Evolutionary conservation across 2,888 invertebrate species (phyloP).

Genomic region (Trypoxylon attenuatum): DNA sequence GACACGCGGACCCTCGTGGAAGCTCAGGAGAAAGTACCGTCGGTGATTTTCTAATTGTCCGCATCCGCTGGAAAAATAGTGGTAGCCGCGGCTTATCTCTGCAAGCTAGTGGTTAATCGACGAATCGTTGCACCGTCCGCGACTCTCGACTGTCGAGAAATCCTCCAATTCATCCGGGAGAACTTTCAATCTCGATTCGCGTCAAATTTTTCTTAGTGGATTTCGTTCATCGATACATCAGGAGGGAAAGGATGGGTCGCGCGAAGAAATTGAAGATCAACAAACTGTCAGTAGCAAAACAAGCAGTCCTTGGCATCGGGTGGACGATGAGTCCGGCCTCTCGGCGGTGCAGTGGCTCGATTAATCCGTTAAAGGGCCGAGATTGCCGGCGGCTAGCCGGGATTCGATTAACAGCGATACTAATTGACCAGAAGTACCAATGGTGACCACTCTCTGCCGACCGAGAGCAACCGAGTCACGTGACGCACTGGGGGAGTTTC

Average conservation of each 20-base stretch:
- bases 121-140: too few relatives aligned
- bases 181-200: not conserved
- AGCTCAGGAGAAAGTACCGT: conserved; percentile 65
- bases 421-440: conserved; percentile 36
- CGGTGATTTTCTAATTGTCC: conserved; percentile 69
- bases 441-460: conserved; percentile 9
- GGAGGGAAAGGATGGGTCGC: too few relatives aligned
- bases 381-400: conserved; percentile 21
- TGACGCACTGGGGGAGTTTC: conserved; percentile 53
- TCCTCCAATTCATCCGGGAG: not conserved
- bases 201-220: too few relatives aligned
- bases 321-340: too few relatives aligned
- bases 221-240: too few relatives aligned
- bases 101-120: conserved; percentile 18
- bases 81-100: conserved; percentile 37
- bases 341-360: conserved; percentile 34
- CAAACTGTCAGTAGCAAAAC: too few relatives aligned
- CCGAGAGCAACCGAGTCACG: conserved; percentile 30
- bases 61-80: conserved; percentile 65
- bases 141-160: not conserved
- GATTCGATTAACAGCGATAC: conserved; percentile 51
- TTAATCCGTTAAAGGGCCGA: conserved; percentile 34
- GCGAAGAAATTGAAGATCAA: too few relatives aligned
- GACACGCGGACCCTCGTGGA: conserved; percentile 1
- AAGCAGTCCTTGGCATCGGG: too few relatives aligned